Conservation (phyloP, 2,797 vertebrate species). For the Eleutherodactylus coqui region DNA sequence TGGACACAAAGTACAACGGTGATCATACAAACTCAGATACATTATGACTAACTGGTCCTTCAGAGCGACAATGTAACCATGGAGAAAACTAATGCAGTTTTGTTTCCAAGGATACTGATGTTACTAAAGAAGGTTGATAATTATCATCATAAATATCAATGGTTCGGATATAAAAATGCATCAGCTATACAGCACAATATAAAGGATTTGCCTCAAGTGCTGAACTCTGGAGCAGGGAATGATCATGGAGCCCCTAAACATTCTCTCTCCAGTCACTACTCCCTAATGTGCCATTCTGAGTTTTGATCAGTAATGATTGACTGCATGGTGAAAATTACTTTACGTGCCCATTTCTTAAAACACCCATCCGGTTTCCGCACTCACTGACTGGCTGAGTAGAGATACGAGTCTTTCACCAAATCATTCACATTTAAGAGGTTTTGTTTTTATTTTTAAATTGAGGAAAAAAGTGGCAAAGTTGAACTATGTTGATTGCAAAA, state of each 20-base stretch:
- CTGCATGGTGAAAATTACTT: not conserved
- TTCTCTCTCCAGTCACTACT: no score
- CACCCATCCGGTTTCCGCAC: no score
- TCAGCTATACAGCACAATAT: not conserved
- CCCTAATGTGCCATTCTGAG: no score
- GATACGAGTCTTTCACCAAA: no score
- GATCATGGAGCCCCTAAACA: not conserved
- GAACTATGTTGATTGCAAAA: no score
- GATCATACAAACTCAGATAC: not conserved
- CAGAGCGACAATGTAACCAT: not conserved
- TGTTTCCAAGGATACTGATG: not conserved
- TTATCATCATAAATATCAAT: constrained; percentile 6
- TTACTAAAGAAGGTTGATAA: constrained; percentile 9
- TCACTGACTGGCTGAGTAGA: no score
- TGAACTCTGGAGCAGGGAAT: not conserved
- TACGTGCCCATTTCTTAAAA: no score
- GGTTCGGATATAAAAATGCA: not conserved
- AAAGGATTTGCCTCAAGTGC: not conserved
- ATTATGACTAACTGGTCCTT: not conserved
- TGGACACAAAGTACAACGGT: not conserved
- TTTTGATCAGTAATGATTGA: no score
- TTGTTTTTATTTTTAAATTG: no score
- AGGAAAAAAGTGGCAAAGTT: no score
- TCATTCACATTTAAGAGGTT: no score
- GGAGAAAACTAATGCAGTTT: constrained; percentile 2